phyloP scores from a whole-genome alignment of 2,113 vertebrate species.

The Polypterus senegalus region DNA sequence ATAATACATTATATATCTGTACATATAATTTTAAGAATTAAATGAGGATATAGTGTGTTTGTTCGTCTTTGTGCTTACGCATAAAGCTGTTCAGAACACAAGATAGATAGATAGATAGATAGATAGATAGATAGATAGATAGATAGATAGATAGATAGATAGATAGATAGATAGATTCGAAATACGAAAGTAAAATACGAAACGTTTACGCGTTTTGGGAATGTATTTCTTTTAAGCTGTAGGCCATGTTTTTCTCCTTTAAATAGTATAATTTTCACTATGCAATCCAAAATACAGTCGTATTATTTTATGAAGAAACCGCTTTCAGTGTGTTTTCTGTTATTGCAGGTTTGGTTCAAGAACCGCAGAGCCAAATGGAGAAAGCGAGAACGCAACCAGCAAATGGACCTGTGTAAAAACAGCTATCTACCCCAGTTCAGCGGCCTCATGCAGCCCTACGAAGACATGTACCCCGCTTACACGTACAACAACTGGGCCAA shows the following conservation, averaged over 20 bases:
- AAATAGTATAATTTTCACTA: no score
- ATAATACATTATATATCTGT: no score
- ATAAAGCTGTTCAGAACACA: background rate
- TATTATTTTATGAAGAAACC: background rate
- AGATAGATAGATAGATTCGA: conserved; percentile 3
- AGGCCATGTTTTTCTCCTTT: no score
- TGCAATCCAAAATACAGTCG: no score
- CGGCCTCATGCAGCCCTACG: conserved; percentile 93
- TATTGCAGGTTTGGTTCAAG: conserved; percentile 92
- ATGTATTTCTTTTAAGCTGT: no score
- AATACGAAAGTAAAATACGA: conserved; percentile 4
- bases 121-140: conserved; percentile 8
- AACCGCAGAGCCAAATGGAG: conserved; percentile 96
- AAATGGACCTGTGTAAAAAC: conserved; percentile 97
- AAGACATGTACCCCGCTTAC: conserved; percentile 93
- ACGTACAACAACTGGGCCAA: conserved; percentile 98
- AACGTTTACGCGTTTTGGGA: no score
- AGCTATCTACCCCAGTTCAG: conserved; percentile 98
- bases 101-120: conserved; percentile 5
- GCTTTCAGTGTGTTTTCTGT: background rate
- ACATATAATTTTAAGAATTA: no score
- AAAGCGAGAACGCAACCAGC: conserved; percentile 95
- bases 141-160: background rate
- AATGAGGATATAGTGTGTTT: no score
- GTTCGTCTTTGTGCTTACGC: no score